Evolutionary conservation across 2,888 invertebrate species (phyloP), one percentile per base, ranked within the genome.

Genomic region (Monopis laevigella): DNA sequence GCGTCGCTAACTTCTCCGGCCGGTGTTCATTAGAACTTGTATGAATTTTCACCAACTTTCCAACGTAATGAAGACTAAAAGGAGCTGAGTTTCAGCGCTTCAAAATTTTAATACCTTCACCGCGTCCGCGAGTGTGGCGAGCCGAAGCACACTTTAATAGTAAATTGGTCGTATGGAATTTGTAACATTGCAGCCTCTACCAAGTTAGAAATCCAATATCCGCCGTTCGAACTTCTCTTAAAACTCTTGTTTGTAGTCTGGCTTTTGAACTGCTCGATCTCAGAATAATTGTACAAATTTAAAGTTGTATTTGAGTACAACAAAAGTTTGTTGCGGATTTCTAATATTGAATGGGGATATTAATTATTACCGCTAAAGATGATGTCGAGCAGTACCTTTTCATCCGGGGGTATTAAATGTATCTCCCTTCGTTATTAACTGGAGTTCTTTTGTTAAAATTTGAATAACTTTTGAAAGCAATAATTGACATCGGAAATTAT

Each of bases 11-110:
- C 73, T 75, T 74, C 49, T 45, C 59, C 62, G 60, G 53, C 57
- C 61, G 65, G 65, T 69, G 75, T 75, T 80, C 78, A 74, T 77
- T 78, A 80, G 75, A 77, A 77, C 66, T 77, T 75, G 65, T 65
- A 69, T 75, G 77, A 74, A 74, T 74, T 75, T 77, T 67, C 66
- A 60, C 58, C 65, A 77, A 77, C 77, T 78, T 74, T 70, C 66
- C 66, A 42, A 59, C 64, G 67, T 80, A 75, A 80, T 75, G 75
- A 78, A 75, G 73, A 75, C 71, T 75, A 75, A 75, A 72, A 74
- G 75, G 69, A 70, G 69, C 59, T 58, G 75, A 78, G 72, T 75
- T 75, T 65, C 59, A 69, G 62, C 69, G 72, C 70, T 77, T 75
- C 70, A 74, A 29, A 71, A 77, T 75, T 77, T 75, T 75, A 77